Evolutionary conservation across 2,797 vertebrate species (phyloP), one percentile per base, ranked within the genome.

Genomic region (Balearica regulorum): DNA sequence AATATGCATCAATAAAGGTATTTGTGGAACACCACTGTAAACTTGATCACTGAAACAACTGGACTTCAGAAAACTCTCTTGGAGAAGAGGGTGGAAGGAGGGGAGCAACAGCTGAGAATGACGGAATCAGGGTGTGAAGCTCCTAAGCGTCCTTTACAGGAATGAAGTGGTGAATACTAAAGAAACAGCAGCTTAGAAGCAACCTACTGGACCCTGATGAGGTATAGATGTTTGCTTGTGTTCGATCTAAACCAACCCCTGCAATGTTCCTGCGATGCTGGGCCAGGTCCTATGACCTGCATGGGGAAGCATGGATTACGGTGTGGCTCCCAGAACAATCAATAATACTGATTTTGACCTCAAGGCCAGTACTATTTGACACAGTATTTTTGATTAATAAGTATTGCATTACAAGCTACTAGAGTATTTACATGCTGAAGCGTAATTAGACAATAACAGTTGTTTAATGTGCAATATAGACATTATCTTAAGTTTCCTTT

Each of bases 291-390:
- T 29, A 10, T 5, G 68, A 68, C 4, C 46, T 49, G 51, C 43
- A 83, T 0, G 0, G 13, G 41, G 53, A 92, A 81, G n/a, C 26
- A 57, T 0, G 2, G 29, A 53, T 29, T 46, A n/a, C 54, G 53
- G 19, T 8, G 19, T 41, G 41, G 28, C 11, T 81, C 20, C 44
- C 22, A 4, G 7, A 72, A n/a, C 10, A 44, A 69, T 19, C 26
- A 46, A n/a, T 28, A 49, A 53, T 2, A 64, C 10, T 16, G 69
- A 83, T 89, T 93, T 78, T 81, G 57, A 88, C 37, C 53, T 81
- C 53, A 75, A 75, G 49, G 37, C 9, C 39, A 66, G 69, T 20
- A 61, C 6, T 46, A 55, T 31, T 49, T n/a, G n/a, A 51, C 43
- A 46, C 5, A 48, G 19, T 21, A 58, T 58, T 77, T 76, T 72